Conservation (phyloP, 1,140 invertebrate species). For the Drosophila fuyamai region DNA sequence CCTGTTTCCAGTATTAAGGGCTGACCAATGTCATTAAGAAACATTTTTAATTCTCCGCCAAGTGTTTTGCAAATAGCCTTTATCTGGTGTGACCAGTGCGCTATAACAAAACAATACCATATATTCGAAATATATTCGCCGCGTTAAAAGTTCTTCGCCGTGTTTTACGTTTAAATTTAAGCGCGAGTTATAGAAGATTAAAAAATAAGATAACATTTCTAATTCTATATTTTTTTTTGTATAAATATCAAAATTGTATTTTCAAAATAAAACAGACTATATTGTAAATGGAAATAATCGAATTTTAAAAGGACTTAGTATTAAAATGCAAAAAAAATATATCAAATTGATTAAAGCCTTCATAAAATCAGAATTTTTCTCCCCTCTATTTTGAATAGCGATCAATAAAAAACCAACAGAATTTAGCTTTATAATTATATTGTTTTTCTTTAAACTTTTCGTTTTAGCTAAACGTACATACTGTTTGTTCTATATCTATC, state of each 20-base stretch:
- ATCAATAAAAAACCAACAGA: neutral
- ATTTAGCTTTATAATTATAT: slow-evolving; percentile 49
- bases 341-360: no score
- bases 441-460: slow-evolving; percentile 36
- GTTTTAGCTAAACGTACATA: slow-evolving; percentile 68
- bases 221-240: no score
- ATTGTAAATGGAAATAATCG: no score
- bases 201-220: no score
- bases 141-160: neutral
- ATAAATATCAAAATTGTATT: no score
- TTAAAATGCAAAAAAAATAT: no score
- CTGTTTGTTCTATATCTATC: slow-evolving; percentile 72
- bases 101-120: neutral
- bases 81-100: neutral
- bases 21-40: slow-evolving; percentile 65
- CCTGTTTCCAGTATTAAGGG: slow-evolving; percentile 39
- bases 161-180: neutral
- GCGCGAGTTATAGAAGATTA: neutral
- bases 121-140: neutral
- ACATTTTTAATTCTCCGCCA: slow-evolving; percentile 45
- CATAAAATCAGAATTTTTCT: neutral
- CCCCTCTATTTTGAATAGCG: neutral
- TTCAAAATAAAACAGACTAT: no score
- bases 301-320: no score
- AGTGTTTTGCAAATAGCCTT: neutral